Evolutionary conservation across 2,113 vertebrate species (phyloP).

Genomic region (Poeciliopsis occidentalis): DNA sequence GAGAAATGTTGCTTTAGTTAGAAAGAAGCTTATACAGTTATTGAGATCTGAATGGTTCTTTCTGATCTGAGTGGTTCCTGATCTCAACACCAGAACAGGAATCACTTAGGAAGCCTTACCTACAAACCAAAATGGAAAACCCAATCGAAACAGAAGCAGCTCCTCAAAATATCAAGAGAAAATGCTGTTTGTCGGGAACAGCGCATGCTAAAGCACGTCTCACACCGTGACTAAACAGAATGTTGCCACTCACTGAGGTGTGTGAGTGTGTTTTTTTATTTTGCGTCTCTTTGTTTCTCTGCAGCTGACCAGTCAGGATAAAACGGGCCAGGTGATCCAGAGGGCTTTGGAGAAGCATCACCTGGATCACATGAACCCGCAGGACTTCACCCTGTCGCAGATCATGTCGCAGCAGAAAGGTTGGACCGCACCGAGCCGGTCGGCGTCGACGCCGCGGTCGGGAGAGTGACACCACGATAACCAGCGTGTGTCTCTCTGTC

Average conservation of each 20-base stretch:
- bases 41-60: too few relatives aligned
- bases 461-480: background rate
- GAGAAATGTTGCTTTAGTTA: too few relatives aligned
- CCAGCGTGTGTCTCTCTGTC: background rate
- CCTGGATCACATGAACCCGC: constrained; percentile 70
- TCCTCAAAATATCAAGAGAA: background rate
- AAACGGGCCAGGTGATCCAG: constrained; percentile 83
- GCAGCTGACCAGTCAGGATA: constrained; percentile 89
- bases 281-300: constrained; percentile 14
- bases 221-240: background rate
- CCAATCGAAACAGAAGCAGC: background rate
- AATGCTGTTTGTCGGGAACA: background rate
- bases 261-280: background rate
- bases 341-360: constrained; percentile 85
- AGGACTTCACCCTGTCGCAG: constrained; percentile 84
- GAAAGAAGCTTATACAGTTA: too few relatives aligned
- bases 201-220: background rate
- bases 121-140: background rate
- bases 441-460: too few relatives aligned
- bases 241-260: background rate
- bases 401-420: constrained; percentile 81
- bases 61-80: background rate
- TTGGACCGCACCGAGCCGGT: constrained; percentile 50
- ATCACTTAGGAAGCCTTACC: background rate
- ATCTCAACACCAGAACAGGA: background rate